Conservation (phyloP, 2,797 vertebrate genomes). For the Molothrus ater region DNA sequence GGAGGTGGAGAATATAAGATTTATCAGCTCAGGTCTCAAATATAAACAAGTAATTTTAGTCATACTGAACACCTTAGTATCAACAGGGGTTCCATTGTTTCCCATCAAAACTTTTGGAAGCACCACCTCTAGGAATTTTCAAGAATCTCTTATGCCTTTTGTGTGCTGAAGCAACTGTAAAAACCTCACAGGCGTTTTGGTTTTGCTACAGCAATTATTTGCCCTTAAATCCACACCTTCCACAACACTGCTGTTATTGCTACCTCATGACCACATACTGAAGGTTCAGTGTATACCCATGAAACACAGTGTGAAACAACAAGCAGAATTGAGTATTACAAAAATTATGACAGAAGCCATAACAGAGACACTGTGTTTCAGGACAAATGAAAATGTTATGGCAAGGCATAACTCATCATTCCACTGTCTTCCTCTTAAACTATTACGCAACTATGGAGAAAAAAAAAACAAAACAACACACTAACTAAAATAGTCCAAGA, state of each 20-base stretch:
- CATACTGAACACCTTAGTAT: neutral
- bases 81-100: neutral
- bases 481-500: neutral
- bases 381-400: neutral
- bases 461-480: accelerated
- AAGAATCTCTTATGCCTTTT: neutral
- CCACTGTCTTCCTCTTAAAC: neutral
- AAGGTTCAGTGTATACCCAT: neutral
- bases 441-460: neutral
- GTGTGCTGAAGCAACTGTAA: neutral
- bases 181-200: neutral
- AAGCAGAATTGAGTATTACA: neutral
- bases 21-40: neutral
- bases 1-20: neutral
- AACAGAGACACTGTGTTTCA: neutral
- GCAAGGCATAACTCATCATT: neutral
- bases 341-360: neutral
- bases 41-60: neutral
- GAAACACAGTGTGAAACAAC: neutral
- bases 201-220: neutral
- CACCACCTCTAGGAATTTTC: neutral
- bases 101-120: neutral
- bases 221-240: neutral
- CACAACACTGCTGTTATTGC: neutral
- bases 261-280: neutral